These are phyloP conservation scores for Tetropium fuscum DNA, from an alignment of 2,888 invertebrate species.

Conservation along the genomic window DNA sequence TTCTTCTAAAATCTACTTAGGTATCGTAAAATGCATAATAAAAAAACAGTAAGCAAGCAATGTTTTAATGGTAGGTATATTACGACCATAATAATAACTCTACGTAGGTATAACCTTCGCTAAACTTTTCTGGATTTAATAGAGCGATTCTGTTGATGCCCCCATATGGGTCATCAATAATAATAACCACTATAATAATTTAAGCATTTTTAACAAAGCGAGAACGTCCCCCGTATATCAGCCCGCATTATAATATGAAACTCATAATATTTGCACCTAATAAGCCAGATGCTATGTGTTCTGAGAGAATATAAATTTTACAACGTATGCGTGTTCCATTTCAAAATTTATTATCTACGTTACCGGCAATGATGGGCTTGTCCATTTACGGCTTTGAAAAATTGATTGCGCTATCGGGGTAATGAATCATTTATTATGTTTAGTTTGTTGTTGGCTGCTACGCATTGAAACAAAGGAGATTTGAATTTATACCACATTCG, in stretches of 20 bases:
- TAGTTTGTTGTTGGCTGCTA: neutral
- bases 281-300: constrained; percentile 27
- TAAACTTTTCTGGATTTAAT: neutral
- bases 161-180: constrained; percentile 34
- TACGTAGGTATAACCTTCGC: constrained; percentile 14
- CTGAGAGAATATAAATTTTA: constrained; percentile 16
- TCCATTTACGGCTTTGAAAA: constrained; percentile 10
- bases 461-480: no score
- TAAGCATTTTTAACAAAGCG: constrained; percentile 8
- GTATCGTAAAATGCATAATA: no score
- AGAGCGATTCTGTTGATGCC: neutral
- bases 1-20: no score
- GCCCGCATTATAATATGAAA: constrained; percentile 18
- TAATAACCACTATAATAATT: constrained; percentile 33
- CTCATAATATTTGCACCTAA: constrained; percentile 29
- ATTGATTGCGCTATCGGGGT: constrained; percentile 19
- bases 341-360: constrained; percentile 13
- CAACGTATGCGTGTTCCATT: constrained; percentile 11
- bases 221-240: constrained; percentile 7
- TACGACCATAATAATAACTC: neutral
- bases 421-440: constrained; percentile 18
- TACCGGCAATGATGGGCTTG: constrained; percentile 6
- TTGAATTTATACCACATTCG: no score
- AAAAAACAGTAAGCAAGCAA: no score
- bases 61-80: no score